Evolutionary conservation across 2,888 invertebrate genomes (phyloP), one percentile per base, ranked within the genome.

Genomic region (Cryptus viduatorius): DNA sequence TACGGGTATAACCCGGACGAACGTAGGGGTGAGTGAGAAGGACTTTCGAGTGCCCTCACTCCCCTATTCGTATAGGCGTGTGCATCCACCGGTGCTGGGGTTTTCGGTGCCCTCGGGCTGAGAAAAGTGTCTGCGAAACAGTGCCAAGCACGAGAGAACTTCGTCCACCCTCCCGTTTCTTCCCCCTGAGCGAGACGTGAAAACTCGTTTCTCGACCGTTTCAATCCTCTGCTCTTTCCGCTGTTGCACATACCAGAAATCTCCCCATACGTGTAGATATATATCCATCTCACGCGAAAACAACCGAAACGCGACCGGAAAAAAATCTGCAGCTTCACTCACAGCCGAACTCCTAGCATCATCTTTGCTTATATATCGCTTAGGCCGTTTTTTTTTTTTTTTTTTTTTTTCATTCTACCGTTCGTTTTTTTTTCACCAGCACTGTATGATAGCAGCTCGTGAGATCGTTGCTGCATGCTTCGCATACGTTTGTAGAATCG

Each of bases 101-200:
- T 64, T 61, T n/a, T 76, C 72, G 37, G 31, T 72, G 65, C 73
- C 77, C 76, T 8, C 44, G 59, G 82, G 79, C 82, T 72, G 72
- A 76, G 82, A 79, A 82, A 79, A 82, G 82, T 85, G 76, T 82
- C 76, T 67, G 76, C 68, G 53, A 79, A 79, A 77, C 76, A 82
- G 79, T 79, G 65, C 71, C 65, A 50, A 42, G 69, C 79, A 53
- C 65, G 53, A 50, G 65, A 42, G 61, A 79, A 82, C 67, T 85
- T 82, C 48, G 65, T 29, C 61, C 29, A 12, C 61, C 12, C 29
- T 14, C 31, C 56, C 19, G 29, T n/a, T 5, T n/a, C 10, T 19
- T 8, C 19, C 69, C 69, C 76, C 44, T 16, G 72, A 16, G 73
- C 44, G 56, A 71, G 37, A 79, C 76, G 82, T 16, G 76, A 82